Percentiles rank a stretch among this genome's conserved stretches.
phyloP scores from a whole-genome alignment of 2,113 vertebrate genomes.

The Mesocricetus auratus region DNA sequence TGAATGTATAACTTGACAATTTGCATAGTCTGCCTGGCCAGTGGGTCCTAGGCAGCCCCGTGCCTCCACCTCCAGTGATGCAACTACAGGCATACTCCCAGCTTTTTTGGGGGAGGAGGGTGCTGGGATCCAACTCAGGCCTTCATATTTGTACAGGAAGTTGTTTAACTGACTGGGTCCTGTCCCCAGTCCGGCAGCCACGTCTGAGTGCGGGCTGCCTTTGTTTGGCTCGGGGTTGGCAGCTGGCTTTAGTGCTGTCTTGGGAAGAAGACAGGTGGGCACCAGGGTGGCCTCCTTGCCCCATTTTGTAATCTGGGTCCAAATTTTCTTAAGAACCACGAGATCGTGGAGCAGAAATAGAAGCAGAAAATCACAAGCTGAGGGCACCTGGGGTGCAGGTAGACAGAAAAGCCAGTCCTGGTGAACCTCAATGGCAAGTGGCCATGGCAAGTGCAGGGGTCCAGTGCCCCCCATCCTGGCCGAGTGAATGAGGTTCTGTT shows the following conservation, averaged over 20 bases:
- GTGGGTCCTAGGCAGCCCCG: neutral
- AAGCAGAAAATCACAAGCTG: neutral
- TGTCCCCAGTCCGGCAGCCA: neutral
- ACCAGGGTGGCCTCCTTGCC: neutral
- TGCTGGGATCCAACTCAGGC: neutral
- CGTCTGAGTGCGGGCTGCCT: neutral
- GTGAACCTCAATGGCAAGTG: neutral
- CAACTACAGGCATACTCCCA: neutral
- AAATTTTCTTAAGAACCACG: neutral
- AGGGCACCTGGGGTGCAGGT: neutral
- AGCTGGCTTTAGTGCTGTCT: neutral
- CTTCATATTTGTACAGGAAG: neutral
- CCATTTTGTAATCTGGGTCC: neutral
- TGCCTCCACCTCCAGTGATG: neutral
- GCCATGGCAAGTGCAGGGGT: neutral
- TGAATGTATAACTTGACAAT: neutral
- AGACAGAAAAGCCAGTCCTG: accelerated
- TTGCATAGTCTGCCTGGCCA: neutral
- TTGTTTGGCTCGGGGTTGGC: neutral
- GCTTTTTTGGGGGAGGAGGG: too few species aligned
- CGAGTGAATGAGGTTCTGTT: neutral
- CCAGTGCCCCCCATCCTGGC: neutral
- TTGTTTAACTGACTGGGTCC: too few species aligned
- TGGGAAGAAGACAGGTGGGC: neutral
- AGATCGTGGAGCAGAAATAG: neutral